Evolutionary conservation across 2,888 invertebrate genomes (phyloP).

Genomic region (Drosophila prostipennis): DNA sequence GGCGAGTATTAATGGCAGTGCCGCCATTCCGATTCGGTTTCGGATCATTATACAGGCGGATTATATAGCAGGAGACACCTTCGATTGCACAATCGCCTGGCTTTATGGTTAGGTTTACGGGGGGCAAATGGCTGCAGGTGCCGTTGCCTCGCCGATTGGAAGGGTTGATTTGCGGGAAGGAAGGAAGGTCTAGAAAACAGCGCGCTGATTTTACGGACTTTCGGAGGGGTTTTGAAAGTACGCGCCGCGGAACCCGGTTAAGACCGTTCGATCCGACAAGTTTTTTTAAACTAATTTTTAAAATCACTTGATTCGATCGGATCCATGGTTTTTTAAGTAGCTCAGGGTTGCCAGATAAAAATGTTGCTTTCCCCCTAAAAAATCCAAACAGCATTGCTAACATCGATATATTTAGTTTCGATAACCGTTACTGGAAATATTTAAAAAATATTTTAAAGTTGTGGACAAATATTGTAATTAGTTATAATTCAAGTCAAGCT

Average conservation of each 20-base stretch:
- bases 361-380: too few relatives aligned
- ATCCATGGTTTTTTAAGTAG: too few relatives aligned
- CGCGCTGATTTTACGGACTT: background rate
- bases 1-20: slow-evolving; percentile 17
- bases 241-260: slow-evolving; percentile 18
- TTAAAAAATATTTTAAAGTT: too few relatives aligned
- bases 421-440: too few relatives aligned
- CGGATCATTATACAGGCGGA: slow-evolving; percentile 11
- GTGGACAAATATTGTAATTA: too few relatives aligned
- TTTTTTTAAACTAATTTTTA: background rate
- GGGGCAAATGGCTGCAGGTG: slow-evolving; percentile 2
- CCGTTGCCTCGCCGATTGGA: slow-evolving; percentile 4
- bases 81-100: slow-evolving; percentile 36
- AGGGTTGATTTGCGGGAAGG: background rate
- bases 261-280: slow-evolving; percentile 20
- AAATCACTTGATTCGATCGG: background rate
- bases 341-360: background rate
- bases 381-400: too few relatives aligned
- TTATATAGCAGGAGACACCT: slow-evolving; percentile 5
- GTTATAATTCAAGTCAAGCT: too few relatives aligned
- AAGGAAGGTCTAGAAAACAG: slow-evolving; percentile 6
- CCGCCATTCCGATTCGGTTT: slow-evolving; percentile 6
- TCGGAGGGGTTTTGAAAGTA: slow-evolving; percentile 10
- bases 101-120: slow-evolving; percentile 24
- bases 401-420: too few relatives aligned